These are phyloP conservation scores for Drosophila setifemur DNA, from an alignment of 1,140 invertebrate species.

Conservation along the genomic window DNA sequence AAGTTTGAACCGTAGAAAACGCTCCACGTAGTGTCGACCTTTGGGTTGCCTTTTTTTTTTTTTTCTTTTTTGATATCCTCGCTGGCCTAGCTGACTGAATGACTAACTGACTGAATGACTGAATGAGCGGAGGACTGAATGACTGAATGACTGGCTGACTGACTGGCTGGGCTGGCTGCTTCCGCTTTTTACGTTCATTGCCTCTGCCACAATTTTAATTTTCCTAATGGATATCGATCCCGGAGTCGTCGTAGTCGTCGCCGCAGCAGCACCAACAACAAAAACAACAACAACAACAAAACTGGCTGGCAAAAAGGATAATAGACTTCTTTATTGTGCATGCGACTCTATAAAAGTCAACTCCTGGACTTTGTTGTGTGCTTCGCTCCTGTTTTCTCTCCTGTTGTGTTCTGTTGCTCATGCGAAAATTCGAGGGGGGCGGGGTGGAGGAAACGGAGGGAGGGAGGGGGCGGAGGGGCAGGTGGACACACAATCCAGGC, in stretches of 20 bases:
- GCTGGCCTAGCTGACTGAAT: slow-evolving; percentile 30
- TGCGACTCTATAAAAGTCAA: slow-evolving; percentile 83
- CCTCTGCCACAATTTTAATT: slow-evolving; percentile 82
- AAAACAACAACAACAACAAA: slow-evolving; percentile 43
- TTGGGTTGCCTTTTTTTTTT: slow-evolving; percentile 21
- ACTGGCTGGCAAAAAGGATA: slow-evolving; percentile 78
- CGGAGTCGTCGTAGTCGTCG: slow-evolving; percentile 39
- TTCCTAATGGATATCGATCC: slow-evolving; percentile 83
- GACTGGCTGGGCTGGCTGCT: slow-evolving; percentile 65
- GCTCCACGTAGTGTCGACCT: slow-evolving; percentile 30
- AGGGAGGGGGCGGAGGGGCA: not conserved
- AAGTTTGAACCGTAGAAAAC: not conserved
- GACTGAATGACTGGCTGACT: slow-evolving; percentile 33
- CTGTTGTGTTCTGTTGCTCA: slow-evolving; percentile 50
- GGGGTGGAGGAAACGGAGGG: too few relatives aligned
- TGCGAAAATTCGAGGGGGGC: slow-evolving; percentile 26
- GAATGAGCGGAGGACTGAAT: slow-evolving; percentile 31
- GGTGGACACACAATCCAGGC: slow-evolving; percentile 48
- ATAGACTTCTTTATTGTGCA: slow-evolving; percentile 82
- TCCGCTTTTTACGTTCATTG: slow-evolving; percentile 82
- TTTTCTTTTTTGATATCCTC: slow-evolving; percentile 10
- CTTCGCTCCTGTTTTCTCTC: slow-evolving; percentile 9
- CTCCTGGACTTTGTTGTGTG: slow-evolving; percentile 78
- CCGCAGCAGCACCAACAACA: slow-evolving; percentile 43
- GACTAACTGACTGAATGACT: slow-evolving; percentile 25